These are phyloP conservation scores for Sitodiplosis mosellana DNA, from an alignment of 1,140 invertebrate genomes.

Conservation along the genomic window DNA sequence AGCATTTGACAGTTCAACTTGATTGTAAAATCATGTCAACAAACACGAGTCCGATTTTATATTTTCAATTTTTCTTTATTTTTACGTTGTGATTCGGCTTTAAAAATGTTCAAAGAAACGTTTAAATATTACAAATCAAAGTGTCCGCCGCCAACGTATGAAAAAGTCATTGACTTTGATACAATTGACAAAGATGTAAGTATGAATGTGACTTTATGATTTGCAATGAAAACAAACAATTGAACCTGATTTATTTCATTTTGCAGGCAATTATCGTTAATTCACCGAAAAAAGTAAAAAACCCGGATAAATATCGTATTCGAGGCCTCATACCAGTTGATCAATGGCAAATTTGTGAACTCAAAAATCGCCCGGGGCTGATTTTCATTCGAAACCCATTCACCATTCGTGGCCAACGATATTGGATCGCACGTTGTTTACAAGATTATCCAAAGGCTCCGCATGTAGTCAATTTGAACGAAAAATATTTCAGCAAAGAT, in stretches of 20 bases:
- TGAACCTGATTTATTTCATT: not conserved
- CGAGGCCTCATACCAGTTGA: constrained; percentile 28
- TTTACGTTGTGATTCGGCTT: no score
- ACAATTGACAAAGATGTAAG: not conserved
- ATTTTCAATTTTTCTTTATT: no score
- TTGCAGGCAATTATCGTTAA: not conserved
- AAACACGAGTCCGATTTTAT: no score
- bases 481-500: constrained; percentile 8
- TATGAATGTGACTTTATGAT: constrained; percentile 2
- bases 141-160: constrained; percentile 16
- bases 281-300: constrained; percentile 19
- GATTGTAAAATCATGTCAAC: no score
- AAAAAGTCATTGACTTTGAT: constrained; percentile 5
- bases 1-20: no score
- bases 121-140: constrained; percentile 42
- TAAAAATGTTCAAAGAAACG: constrained; percentile 30
- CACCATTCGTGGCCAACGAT: constrained; percentile 48
- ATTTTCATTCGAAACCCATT: constrained; percentile 75
- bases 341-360: constrained; percentile 37
- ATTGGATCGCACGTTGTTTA: constrained; percentile 66
- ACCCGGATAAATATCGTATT: not conserved
- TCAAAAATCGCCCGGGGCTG: constrained; percentile 41
- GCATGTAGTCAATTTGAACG: constrained; percentile 56
- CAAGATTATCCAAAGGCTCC: constrained; percentile 54
- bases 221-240: not conserved